These are phyloP conservation scores for Gorsachius goisagi DNA, from an alignment of 2,113 vertebrate genomes.

Conservation along the genomic window DNA sequence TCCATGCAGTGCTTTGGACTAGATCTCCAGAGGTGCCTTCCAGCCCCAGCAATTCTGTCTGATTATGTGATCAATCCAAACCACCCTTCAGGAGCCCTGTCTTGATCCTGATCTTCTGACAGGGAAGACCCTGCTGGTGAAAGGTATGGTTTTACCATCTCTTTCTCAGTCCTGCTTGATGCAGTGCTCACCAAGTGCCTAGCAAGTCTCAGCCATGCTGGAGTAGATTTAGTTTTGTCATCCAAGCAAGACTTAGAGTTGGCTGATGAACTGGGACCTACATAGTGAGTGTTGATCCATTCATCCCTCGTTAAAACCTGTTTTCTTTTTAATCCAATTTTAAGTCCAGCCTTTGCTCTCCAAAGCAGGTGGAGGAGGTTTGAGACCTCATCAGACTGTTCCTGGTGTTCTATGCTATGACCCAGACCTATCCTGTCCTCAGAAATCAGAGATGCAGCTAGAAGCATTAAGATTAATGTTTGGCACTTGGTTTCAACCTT, in stretches of 20 bases:
- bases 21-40: not conserved
- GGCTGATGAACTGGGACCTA: not conserved
- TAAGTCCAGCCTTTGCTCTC: not conserved
- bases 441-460: not conserved
- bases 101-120: not conserved
- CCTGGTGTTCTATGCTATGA: not conserved
- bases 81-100: fast-evolving
- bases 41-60: not conserved
- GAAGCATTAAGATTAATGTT: not conserved
- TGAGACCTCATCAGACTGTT: not conserved
- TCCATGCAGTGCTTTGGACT: not conserved
- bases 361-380: not conserved
- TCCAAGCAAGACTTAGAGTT: not conserved
- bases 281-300: not conserved
- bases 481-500: not conserved
- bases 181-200: no score
- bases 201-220: not conserved
- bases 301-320: not conserved
- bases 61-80: not conserved
- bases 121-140: not conserved
- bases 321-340: not conserved
- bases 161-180: not conserved
- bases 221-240: no score
- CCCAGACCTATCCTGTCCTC: not conserved
- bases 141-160: not conserved